Conservation (phyloP, 2,888 invertebrate genomes). For the Sinopyrophorus schimmeli region DNA sequence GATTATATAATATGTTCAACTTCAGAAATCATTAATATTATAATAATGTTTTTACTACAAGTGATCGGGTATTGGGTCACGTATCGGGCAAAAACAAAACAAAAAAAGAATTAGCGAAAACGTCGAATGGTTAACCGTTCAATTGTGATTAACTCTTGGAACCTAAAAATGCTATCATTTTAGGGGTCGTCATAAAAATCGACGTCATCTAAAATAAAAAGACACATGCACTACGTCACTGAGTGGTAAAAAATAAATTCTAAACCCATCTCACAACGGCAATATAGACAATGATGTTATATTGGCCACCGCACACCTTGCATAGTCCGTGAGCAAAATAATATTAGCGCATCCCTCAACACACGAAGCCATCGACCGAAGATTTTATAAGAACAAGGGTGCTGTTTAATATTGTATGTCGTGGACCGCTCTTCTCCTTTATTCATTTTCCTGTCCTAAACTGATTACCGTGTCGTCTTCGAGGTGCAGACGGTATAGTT, state of each 20-base stretch:
- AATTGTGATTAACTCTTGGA: too few relatives aligned
- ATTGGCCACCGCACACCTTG: conserved; percentile 50
- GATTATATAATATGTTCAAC: too few relatives aligned
- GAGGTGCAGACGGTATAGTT: conserved; percentile 39
- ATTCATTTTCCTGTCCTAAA: conserved; percentile 48
- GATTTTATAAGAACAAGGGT: conserved; percentile 35
- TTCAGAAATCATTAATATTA: too few relatives aligned
- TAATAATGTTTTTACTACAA: too few relatives aligned
- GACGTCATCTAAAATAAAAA: too few relatives aligned
- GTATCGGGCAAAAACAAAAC: too few relatives aligned
- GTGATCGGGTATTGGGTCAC: too few relatives aligned
- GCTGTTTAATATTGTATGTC: conserved; percentile 45
- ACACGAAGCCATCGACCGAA: conserved; percentile 32
- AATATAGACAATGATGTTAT: conserved; percentile 51
- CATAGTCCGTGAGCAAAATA: conserved; percentile 51
- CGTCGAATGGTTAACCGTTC: too few relatives aligned
- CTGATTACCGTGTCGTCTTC: conserved; percentile 44
- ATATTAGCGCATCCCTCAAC: conserved; percentile 44
- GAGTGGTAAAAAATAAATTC: conserved; percentile 44
- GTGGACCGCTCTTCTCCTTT: conserved; percentile 41
- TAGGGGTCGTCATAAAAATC: too few relatives aligned
- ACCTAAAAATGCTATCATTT: too few relatives aligned
- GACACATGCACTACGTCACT: conserved; percentile 17
- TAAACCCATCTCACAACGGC: conserved; percentile 44
- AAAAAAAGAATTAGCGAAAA: too few relatives aligned